Conservation (phyloP, 2,888 invertebrate genomes). For the Drosophila incognita region DNA sequence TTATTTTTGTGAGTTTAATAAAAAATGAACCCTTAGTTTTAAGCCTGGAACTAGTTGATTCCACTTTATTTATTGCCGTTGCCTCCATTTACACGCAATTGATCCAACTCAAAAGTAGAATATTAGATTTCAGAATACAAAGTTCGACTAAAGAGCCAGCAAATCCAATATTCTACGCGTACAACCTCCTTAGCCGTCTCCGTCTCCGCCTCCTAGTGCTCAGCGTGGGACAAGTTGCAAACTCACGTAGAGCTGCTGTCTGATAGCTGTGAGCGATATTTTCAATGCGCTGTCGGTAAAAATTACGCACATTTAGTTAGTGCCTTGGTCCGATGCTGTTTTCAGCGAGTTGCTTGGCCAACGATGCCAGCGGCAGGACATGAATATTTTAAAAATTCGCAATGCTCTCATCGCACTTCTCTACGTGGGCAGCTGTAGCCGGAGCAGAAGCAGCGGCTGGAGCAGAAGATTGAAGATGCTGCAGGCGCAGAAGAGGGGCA, state of each 20-base stretch:
- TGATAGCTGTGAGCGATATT: conserved; percentile 68
- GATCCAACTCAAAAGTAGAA: conserved; percentile 20
- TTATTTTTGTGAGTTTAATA: not conserved
- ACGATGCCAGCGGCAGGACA: conserved; percentile 71
- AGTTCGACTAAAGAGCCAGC: conserved; percentile 34
- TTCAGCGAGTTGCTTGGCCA: conserved; percentile 59
- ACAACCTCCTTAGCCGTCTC: not conserved
- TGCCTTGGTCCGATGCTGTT: conserved; percentile 56
- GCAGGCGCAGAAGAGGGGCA: conserved; percentile 23
- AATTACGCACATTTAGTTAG: conserved; percentile 80
- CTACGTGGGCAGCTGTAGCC: conserved; percentile 49
- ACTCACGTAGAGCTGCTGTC: conserved; percentile 63
- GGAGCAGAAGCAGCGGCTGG: conserved; percentile 2
- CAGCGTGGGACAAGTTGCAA: conserved; percentile 53
- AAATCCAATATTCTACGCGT: conserved; percentile 53
- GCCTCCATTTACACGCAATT: conserved; percentile 10
- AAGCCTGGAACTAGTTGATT: not conserved
- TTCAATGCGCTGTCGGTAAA: conserved; percentile 77
- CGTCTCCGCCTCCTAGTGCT: not conserved
- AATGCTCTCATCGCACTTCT: conserved; percentile 48
- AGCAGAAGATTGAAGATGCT: conserved; percentile 38
- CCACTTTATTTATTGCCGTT: not conserved
- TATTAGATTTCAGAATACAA: conserved; percentile 26
- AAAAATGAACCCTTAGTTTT: not conserved
- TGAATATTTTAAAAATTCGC: conserved; percentile 77